These are phyloP conservation scores for Holacanthella duospinosa DNA, from an alignment of 2,888 invertebrate species.

Conservation along the genomic window DNA sequence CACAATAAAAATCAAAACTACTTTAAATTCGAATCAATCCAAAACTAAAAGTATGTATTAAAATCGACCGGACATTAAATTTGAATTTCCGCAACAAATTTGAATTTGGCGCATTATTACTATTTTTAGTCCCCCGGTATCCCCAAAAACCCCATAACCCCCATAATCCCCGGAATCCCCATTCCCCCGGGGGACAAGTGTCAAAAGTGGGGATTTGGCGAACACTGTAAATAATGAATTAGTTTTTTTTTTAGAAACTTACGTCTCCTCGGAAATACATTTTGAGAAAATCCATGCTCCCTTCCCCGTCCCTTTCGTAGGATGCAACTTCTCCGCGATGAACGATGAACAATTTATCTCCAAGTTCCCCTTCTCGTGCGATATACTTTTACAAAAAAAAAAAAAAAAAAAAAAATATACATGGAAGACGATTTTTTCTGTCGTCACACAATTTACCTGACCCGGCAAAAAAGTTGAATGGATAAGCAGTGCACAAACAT, in stretches of 20 bases:
- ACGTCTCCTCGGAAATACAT: background rate
- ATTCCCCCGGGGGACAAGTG: no score
- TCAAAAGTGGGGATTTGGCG: no score
- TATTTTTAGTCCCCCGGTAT: no score
- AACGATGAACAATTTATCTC: constrained; percentile 2
- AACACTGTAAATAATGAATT: background rate
- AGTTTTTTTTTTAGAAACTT: background rate
- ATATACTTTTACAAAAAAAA: background rate
- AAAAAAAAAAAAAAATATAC: background rate
- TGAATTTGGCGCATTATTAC: no score
- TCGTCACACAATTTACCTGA: background rate
- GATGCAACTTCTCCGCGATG: background rate
- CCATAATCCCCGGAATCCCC: no score
- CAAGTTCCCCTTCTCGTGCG: background rate
- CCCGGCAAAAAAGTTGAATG: background rate
- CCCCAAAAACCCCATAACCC: no score
- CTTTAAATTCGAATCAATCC: no score
- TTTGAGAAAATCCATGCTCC: background rate
- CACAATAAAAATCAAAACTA: no score
- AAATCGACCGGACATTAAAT: no score
- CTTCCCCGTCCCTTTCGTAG: background rate
- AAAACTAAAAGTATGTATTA: no score
- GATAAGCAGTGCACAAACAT: background rate
- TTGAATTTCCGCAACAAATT: no score
- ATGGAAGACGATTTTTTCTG: background rate